Evolutionary conservation across 2,888 invertebrate species (phyloP).

Genomic region (Furcula furcula): DNA sequence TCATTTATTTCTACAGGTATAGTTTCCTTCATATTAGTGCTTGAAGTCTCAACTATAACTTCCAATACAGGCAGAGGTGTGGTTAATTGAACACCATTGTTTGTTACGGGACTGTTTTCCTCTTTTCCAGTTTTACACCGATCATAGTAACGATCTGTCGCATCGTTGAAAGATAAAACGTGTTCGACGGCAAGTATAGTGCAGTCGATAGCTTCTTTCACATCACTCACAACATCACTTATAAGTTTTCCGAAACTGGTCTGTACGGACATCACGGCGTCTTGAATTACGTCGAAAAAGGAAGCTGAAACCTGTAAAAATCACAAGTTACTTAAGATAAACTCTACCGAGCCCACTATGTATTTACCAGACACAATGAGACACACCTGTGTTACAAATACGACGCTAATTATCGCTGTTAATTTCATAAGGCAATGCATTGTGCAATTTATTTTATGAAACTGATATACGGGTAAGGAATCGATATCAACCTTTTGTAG

Average conservation of each 20-base stretch:
- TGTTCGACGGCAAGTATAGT: slow-evolving; percentile 61
- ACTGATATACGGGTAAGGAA: slow-evolving; percentile 16
- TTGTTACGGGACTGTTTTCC: no score
- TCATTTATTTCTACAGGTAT: slow-evolving; percentile 19
- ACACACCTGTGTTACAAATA: slow-evolving; percentile 44
- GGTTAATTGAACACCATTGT: no score
- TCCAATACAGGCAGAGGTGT: slow-evolving; percentile 6
- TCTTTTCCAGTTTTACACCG: slow-evolving; percentile 21
- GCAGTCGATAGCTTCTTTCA: slow-evolving; percentile 61
- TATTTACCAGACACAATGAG: slow-evolving; percentile 4
- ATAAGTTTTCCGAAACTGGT: slow-evolving; percentile 56
- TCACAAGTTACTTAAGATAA: neutral
- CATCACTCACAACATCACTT: slow-evolving; percentile 56
- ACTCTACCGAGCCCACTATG: neutral
- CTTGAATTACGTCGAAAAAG: slow-evolving; percentile 50
- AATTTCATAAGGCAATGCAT: slow-evolving; percentile 35
- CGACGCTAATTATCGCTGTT: slow-evolving; percentile 28
- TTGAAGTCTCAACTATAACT: slow-evolving; percentile 10
- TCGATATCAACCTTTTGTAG: slow-evolving; percentile 19
- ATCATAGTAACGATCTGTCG: slow-evolving; percentile 25
- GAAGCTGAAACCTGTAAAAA: slow-evolving; percentile 58
- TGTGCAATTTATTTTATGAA: slow-evolving; percentile 17
- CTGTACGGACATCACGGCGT: slow-evolving; percentile 48
- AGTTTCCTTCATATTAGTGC: slow-evolving; percentile 11
- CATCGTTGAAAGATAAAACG: slow-evolving; percentile 34